Conservation (phyloP, 2,113 vertebrate genomes). For the Phocoena sinus region DNA sequence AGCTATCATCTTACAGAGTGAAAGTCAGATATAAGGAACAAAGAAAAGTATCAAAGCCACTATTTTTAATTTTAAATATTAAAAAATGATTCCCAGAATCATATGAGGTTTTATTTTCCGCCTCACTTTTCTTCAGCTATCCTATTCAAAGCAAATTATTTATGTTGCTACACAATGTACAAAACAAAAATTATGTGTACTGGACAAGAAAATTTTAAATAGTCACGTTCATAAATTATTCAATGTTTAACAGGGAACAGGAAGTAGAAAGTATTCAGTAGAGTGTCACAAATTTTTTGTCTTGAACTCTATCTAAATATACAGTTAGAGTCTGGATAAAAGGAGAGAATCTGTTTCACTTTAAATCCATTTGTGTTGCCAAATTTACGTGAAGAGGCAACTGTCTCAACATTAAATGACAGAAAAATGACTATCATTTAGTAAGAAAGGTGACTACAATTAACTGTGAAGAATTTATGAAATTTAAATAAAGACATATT, state of each 20-base stretch:
- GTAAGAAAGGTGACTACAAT: background rate
- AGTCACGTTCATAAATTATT: constrained; percentile 30
- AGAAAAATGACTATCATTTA: background rate
- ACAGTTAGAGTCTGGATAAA: background rate
- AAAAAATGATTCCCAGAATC: constrained; percentile 14
- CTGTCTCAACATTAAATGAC: background rate
- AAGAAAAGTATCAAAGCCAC: background rate
- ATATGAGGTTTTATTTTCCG: background rate
- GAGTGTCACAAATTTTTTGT: background rate
- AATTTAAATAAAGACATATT: background rate
- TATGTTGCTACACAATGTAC: background rate
- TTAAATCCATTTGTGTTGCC: background rate
- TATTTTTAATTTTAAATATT: constrained; percentile 19
- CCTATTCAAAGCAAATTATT: constrained; percentile 24
- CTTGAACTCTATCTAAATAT: background rate
- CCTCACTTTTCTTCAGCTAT: background rate
- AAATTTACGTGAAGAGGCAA: background rate
- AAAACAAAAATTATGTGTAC: background rate
- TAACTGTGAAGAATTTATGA: background rate
- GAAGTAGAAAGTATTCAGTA: background rate
- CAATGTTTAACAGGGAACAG: background rate
- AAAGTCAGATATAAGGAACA: background rate
- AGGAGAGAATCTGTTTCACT: background rate
- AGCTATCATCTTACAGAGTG: background rate
- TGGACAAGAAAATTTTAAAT: constrained; percentile 19